Evolutionary conservation across 2,888 invertebrate genomes (phyloP).

Genomic region (Polia nebulosa): DNA sequence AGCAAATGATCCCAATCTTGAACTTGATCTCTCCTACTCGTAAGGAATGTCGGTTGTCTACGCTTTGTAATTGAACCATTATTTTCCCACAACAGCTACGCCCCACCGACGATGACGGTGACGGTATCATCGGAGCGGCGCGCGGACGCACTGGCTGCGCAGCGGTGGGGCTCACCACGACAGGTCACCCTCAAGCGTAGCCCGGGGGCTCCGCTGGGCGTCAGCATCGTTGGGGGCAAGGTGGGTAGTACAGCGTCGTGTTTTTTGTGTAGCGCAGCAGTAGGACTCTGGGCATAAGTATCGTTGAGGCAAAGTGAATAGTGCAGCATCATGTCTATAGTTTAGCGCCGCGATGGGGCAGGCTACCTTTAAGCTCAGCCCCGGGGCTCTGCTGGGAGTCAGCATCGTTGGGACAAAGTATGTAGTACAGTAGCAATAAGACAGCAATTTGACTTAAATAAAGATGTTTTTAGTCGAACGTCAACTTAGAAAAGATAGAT

Average conservation of each 20-base stretch:
- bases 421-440: no score
- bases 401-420: no score
- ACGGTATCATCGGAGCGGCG: conserved; percentile 83
- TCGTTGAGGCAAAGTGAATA: conserved; percentile 78
- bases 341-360: no score
- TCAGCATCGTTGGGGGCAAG: conserved; percentile 99
- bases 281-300: conserved; percentile 99
- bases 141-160: conserved; percentile 87
- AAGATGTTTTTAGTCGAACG: no score
- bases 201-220: conserved; percentile 95
- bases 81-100: conserved; percentile 74
- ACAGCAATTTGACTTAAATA: no score
- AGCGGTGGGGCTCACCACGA: conserved; percentile 96
- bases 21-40: no score
- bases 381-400: no score
- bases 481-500: no score
- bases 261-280: conserved; percentile 89
- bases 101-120: conserved; percentile 88
- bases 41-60: no score
- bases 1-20: no score
- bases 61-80: neutral
- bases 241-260: conserved; percentile 80
- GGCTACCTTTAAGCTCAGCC: no score
- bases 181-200: conserved; percentile 93
- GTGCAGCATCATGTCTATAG: neutral